phyloP scores from a whole-genome alignment of 2,797 vertebrate genomes.

The Glossophaga mutica region DNA sequence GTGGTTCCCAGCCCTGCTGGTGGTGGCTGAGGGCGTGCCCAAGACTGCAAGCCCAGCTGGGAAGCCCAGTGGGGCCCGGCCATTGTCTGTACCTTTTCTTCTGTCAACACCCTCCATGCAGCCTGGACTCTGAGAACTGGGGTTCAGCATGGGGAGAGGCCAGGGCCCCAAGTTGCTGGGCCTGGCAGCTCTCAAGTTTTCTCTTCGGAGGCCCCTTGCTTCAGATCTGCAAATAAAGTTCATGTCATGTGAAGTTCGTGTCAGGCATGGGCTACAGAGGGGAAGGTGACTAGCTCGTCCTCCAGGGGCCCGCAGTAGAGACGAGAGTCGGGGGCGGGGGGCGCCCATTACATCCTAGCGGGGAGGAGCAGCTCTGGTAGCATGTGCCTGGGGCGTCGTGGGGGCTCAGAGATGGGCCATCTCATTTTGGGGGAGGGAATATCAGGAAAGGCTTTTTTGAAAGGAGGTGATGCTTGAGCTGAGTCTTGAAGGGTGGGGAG shows the following conservation, averaged over 20 bases:
- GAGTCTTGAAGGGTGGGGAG: background rate
- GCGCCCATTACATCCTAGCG: accelerated
- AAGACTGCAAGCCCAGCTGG: background rate
- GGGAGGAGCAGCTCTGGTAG: background rate
- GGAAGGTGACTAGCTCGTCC: background rate
- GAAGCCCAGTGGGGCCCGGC: background rate
- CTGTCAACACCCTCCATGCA: background rate
- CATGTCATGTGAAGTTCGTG: too few relatives aligned
- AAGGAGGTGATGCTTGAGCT: background rate
- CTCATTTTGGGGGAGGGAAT: background rate
- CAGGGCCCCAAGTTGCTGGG: background rate
- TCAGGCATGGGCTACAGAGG: background rate
- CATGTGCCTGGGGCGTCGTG: accelerated
- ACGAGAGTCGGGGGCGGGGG: background rate
- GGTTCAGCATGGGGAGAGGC: background rate
- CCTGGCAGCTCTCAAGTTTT: background rate
- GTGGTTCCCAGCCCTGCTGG: background rate
- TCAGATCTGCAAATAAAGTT: background rate
- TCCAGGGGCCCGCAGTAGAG: background rate
- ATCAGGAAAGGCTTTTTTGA: background rate
- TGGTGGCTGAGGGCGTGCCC: constrained; percentile 42
- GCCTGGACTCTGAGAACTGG: background rate
- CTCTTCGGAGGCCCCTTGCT: background rate
- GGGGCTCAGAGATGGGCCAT: background rate
- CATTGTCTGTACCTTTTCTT: background rate